Percentiles rank a stretch among this genome's conserved stretches.
Evolutionary conservation across 2,113 vertebrate species (phyloP).

Genomic region (Hemichromis elongatus): DNA sequence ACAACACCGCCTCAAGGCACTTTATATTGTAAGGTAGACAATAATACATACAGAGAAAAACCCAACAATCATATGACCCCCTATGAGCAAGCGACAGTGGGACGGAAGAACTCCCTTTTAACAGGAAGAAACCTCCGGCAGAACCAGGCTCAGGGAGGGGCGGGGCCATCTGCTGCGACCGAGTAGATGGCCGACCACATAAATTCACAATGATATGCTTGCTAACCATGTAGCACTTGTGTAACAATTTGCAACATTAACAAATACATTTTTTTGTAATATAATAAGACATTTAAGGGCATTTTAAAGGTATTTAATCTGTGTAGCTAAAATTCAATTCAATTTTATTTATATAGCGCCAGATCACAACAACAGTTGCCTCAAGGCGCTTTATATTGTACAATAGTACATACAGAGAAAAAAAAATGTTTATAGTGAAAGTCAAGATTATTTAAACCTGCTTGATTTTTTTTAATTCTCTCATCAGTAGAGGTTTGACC

Average conservation of each 20-base stretch:
- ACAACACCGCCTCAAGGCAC: neutral
- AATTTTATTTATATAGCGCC: no score
- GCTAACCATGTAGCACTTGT: neutral
- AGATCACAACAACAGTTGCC: no score
- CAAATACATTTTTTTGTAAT: neutral
- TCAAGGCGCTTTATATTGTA: no score
- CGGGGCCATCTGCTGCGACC: no score
- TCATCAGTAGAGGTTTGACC: neutral
- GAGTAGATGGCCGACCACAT: rapidly evolving
- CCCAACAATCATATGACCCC: neutral
- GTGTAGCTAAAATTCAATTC: no score
- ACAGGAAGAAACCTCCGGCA: rapidly evolving
- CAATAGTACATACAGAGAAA: no score
- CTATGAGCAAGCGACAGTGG: neutral
- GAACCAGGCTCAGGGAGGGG: neutral
- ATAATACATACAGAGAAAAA: neutral
- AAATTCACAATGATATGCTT: neutral
- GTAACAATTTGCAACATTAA: neutral
- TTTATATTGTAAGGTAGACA: neutral
- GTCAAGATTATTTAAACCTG: neutral
- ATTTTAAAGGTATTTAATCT: neutral
- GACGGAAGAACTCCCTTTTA: neutral
- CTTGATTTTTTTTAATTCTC: neutral
- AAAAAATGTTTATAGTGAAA: neutral
- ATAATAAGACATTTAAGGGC: neutral